Evolutionary conservation across 64 coral and sea anemone species (phyloP).

Genomic region (Cladopsammia gracilis): DNA sequence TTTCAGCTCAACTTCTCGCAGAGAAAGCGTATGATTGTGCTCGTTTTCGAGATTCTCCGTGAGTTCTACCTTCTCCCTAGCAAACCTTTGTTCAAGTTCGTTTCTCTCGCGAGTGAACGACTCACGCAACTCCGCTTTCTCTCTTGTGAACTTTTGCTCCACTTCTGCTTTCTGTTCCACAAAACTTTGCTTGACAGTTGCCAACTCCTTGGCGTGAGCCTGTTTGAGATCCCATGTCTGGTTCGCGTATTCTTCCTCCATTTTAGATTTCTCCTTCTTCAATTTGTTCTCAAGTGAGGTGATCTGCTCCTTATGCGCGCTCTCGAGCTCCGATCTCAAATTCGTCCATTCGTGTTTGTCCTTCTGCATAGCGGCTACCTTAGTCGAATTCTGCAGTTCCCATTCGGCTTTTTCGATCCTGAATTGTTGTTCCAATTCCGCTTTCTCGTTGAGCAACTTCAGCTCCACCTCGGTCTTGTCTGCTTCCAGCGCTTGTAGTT

Average conservation of each 20-base stretch:
- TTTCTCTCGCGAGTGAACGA: slow-evolving; percentile 84
- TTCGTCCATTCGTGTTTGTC: slow-evolving; percentile 85
- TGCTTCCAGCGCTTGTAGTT: slow-evolving; percentile 70
- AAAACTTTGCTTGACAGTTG: slow-evolving; percentile 84
- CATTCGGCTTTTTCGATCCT: slow-evolving; percentile 90
- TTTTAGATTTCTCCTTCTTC: slow-evolving; percentile 75
- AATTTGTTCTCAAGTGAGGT: slow-evolving; percentile 72
- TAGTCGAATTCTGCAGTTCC: slow-evolving; percentile 73
- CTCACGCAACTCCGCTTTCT: slow-evolving; percentile 79
- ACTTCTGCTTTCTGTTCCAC: slow-evolving; percentile 88
- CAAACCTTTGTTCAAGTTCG: slow-evolving; percentile 87
- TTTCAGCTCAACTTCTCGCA: slow-evolving; percentile 86
- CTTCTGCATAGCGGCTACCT: slow-evolving; percentile 76
- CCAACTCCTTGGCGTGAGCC: slow-evolving; percentile 83
- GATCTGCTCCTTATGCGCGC: slow-evolving; percentile 69
- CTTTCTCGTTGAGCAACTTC: slow-evolving; percentile 92
- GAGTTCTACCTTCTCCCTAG: slow-evolving; percentile 76
- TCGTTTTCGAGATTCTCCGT: slow-evolving; percentile 89
- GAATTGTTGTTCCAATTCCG: slow-evolving; percentile 88
- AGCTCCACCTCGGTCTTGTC: slow-evolving; percentile 88
- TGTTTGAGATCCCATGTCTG: slow-evolving; percentile 91
- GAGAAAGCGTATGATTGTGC: slow-evolving; percentile 64
- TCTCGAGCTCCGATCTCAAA: slow-evolving; percentile 78
- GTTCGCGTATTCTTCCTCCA: slow-evolving; percentile 69
- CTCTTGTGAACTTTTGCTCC: slow-evolving; percentile 76